Base-by-base conservation (phyloP, 2,797 vertebrate genomes). In the Gallirallus australis region DNA sequence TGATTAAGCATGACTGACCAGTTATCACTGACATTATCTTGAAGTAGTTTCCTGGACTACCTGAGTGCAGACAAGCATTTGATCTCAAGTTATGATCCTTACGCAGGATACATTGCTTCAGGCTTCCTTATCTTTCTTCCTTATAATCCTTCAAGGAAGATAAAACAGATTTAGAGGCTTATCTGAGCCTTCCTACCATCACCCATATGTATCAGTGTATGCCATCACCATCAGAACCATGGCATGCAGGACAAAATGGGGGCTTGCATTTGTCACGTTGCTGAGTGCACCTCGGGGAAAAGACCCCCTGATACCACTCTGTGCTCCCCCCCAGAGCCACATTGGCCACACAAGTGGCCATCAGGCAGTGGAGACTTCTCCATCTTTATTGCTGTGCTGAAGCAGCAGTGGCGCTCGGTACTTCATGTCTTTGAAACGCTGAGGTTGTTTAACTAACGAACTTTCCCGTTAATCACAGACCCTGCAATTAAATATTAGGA, bases 131-230 rank as follows among this genome's bases (percentile, higher is more conserved):
- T 77, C n/a, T 61, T 61, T 59, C 42, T 73, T 69, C 56, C 31
- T 60, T 37, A 37, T 16, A 65, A 31, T 54, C 28, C 23, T n/a
- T 54, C 57, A 78, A 72, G 48, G 50, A 28, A 52, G 25, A 52
- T 28, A 45, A 33, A 61, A 77, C 1, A 69, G n/a, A n/a, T 23
- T 30, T 15, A 83, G 69, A 70, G 42, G 19, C 39, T 81, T 73
- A 10, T 35, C 37, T 59, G 52, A 25, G 24, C 35, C 71, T 48
- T 20, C 31, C 75, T 59, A 7, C 30, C 45, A n/a, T 9, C 12
- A 25, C 37, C 65, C 19, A 5, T 18, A 27, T 2, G 0, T 54
- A 54, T 20, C 57, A 19, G 61, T 0, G 15, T 3, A 7, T 19
- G 21, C 13, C 28, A 10, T 18, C 35, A 1, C 6, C 37, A 35